These are phyloP conservation scores for Platyscelio sp. DNA, from an alignment of 2,888 invertebrate species.

Conservation along the genomic window DNA sequence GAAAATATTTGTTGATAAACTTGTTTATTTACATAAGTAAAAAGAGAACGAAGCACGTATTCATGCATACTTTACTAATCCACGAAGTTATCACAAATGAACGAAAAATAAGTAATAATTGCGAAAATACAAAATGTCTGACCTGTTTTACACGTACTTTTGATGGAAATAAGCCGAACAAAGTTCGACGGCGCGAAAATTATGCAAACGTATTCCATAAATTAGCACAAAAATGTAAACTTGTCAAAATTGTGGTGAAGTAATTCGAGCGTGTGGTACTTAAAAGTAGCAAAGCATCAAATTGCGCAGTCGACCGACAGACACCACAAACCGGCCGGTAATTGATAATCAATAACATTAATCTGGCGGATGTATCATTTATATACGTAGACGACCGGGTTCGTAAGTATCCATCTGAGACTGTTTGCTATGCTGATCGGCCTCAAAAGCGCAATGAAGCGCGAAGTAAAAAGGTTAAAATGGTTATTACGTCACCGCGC, in stretches of 20 bases:
- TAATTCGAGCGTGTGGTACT: constrained; percentile 15
- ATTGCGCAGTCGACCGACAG: too few relatives aligned
- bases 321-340: constrained; percentile 42
- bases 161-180: constrained; percentile 46
- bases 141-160: constrained; percentile 46
- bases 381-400: constrained; percentile 11
- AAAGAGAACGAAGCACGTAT: too few relatives aligned
- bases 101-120: constrained; percentile 32
- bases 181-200: constrained; percentile 29
- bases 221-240: constrained; percentile 57
- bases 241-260: constrained; percentile 39
- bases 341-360: constrained; percentile 64
- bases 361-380: constrained; percentile 54
- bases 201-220: constrained; percentile 62
- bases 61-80: neutral
- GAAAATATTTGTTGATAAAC: neutral
- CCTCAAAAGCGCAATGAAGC: constrained; percentile 57
- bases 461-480: constrained; percentile 54
- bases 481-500: constrained; percentile 59
- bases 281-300: constrained; percentile 25
- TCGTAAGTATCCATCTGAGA: constrained; percentile 41
- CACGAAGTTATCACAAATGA: constrained; percentile 10
- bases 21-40: neutral
- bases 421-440: constrained; percentile 57
- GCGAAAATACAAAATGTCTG: constrained; percentile 7